These are phyloP conservation scores for Centropus bengalensis DNA, from an alignment of 2,113 vertebrate species.

Conservation along the genomic window DNA sequence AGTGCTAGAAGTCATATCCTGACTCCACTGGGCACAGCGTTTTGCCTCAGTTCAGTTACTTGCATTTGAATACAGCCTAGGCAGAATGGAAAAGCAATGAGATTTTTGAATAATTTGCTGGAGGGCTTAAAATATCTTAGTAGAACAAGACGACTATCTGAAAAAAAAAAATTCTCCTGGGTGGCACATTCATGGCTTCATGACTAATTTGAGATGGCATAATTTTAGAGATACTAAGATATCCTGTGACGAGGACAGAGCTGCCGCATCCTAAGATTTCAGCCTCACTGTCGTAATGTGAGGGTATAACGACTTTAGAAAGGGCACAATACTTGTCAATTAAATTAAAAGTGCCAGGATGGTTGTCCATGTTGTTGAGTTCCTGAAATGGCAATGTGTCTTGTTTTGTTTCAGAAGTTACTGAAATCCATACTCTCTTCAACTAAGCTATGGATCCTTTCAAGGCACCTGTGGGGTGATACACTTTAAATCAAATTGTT, in stretches of 20 bases:
- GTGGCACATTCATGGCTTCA: constrained; percentile 59
- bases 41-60: constrained; percentile 55
- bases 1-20: constrained; percentile 36
- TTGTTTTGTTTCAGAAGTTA: constrained; percentile 27
- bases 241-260: constrained; percentile 36
- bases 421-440: not conserved
- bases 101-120: constrained; percentile 67
- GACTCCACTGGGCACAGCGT: constrained; percentile 31
- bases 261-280: constrained; percentile 20
- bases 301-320: constrained; percentile 11
- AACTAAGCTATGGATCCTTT: not conserved
- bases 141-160: constrained; percentile 52
- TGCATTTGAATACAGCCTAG: constrained; percentile 53
- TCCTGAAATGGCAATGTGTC: constrained; percentile 1
- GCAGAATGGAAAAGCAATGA: constrained; percentile 47
- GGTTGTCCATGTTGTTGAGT: constrained; percentile 25
- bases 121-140: constrained; percentile 70
- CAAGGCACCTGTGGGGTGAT: not conserved
- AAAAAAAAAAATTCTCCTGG: constrained; percentile 59
- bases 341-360: constrained; percentile 59
- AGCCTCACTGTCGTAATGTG: constrained; percentile 24
- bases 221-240: constrained; percentile 57
- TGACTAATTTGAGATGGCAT: constrained; percentile 70
- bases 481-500: not conserved
- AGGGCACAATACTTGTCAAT: constrained; percentile 33